A percentile compares a stretch with the other conserved stretches of the same genome.
Evolutionary conservation across 2,113 vertebrate species (phyloP).

Genomic region (Calyptommatus sinebrachiatus): DNA sequence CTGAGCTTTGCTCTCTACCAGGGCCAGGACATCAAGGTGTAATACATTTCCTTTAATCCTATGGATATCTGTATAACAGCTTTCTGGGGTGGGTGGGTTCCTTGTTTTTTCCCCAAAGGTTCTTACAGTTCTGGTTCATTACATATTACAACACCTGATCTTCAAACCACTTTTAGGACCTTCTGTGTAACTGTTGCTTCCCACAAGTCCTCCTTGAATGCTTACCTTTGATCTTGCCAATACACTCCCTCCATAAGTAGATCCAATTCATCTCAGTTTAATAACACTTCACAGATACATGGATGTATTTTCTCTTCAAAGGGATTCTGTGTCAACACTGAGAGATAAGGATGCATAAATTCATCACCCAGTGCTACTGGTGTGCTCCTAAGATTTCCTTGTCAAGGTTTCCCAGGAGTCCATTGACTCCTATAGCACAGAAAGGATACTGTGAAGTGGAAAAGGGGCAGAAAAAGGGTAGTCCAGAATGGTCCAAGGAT

Average conservation of each 20-base stretch:
- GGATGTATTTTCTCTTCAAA: constrained; percentile 29
- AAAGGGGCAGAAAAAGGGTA: no score
- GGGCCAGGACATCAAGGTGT: no score
- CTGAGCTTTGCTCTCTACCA: no score
- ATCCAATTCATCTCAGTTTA: constrained; percentile 17
- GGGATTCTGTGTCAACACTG: constrained; percentile 13
- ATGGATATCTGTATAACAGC: neutral
- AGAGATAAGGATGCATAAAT: neutral
- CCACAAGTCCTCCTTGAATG: neutral
- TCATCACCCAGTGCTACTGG: neutral
- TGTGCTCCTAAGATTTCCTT: neutral
- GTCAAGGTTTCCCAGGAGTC: neutral
- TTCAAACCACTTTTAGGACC: constrained; percentile 13
- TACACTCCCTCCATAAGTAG: neutral
- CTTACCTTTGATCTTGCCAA: constrained; percentile 1
- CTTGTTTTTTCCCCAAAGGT: neutral
- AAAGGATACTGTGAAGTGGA: no score
- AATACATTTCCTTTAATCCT: neutral
- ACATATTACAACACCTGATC: constrained; percentile 11
- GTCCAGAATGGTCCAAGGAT: no score
- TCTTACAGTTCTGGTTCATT: neutral
- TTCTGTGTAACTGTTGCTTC: neutral
- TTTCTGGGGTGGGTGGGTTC: neutral
- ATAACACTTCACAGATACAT: constrained; percentile 30
- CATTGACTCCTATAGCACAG: neutral